Percentiles rank a stretch among this genome's conserved stretches.
Evolutionary conservation across 2,113 vertebrate genomes (phyloP).

Genomic region (Sialia sialis): DNA sequence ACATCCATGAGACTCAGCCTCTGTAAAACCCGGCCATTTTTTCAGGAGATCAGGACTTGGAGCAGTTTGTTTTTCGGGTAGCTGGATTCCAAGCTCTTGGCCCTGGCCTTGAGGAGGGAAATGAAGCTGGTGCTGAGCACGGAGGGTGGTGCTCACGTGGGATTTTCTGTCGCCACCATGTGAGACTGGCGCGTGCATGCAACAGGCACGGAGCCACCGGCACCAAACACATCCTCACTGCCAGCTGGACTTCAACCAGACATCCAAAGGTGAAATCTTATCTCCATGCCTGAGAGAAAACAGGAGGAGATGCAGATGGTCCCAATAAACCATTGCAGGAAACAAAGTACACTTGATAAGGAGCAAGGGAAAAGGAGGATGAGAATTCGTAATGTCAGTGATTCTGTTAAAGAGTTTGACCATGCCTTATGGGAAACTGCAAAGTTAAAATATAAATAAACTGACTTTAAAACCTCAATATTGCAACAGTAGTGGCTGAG

Average conservation of each 20-base stretch:
- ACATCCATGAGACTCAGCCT: not conserved
- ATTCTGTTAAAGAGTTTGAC: slow-evolving; percentile 67
- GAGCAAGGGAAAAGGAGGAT: slow-evolving; percentile 60
- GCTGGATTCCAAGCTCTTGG: not conserved
- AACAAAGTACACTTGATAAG: slow-evolving; percentile 68
- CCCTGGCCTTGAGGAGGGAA: not conserved
- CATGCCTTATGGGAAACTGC: slow-evolving; percentile 66
- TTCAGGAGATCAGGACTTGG: not conserved
- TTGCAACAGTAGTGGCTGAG: slow-evolving; percentile 65
- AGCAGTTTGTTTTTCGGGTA: not conserved
- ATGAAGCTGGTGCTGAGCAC: not conserved
- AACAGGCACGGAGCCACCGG: slow-evolving; percentile 52
- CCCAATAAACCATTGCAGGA: slow-evolving; percentile 60
- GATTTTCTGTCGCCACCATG: slow-evolving; percentile 50
- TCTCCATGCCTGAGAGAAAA: slow-evolving; percentile 66
- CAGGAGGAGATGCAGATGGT: slow-evolving; percentile 65
- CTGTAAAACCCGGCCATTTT: not conserved
- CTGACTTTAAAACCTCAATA: slow-evolving; percentile 68
- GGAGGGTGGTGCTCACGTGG: slow-evolving; percentile 22
- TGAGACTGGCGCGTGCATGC: slow-evolving; percentile 22
- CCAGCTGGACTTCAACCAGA: slow-evolving; percentile 67
- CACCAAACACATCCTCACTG: slow-evolving; percentile 55
- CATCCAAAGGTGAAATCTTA: slow-evolving; percentile 69
- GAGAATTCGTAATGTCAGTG: slow-evolving; percentile 65
- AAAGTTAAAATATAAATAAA: slow-evolving; percentile 71